Conservation (phyloP, 1,140 invertebrate species). For the Scaptomyza pallida region DNA sequence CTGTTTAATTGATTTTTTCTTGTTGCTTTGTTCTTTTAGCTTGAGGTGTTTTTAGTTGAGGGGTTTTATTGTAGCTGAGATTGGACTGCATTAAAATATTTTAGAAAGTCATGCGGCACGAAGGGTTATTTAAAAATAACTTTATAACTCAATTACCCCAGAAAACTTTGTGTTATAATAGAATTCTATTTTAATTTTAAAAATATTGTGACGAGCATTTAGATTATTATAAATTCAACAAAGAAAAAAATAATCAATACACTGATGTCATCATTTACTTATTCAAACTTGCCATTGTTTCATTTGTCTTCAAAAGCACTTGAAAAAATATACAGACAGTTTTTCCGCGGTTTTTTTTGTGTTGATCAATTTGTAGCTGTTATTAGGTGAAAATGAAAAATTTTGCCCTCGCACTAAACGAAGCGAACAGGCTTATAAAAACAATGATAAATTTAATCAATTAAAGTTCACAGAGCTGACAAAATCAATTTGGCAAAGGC, state of each 20-base stretch:
- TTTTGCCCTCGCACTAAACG: not conserved
- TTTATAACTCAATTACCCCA: too few relatives aligned
- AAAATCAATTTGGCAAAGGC: conserved; percentile 56
- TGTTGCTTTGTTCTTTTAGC: too few relatives aligned
- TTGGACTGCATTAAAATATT: not conserved
- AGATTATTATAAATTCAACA: too few relatives aligned
- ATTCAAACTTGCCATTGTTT: not conserved
- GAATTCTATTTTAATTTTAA: too few relatives aligned
- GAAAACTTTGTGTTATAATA: too few relatives aligned
- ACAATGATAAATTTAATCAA: conserved; percentile 73
- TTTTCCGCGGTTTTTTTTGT: not conserved
- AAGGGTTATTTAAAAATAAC: not conserved
- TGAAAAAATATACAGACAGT: not conserved
- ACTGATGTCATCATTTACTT: not conserved
- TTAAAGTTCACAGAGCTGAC: conserved; percentile 62
- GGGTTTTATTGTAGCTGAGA: not conserved
- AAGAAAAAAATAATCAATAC: not conserved
- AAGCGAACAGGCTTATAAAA: conserved; percentile 52
- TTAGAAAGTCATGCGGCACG: not conserved
- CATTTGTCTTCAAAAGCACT: not conserved
- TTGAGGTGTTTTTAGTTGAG: conserved; percentile 9
- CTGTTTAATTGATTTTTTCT: conserved; percentile 36
- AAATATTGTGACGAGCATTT: too few relatives aligned
- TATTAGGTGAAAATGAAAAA: conserved; percentile 35
- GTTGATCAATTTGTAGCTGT: conserved; percentile 18